A percentile compares a stretch with the other conserved stretches of the same genome.
Evolutionary conservation across 2,797 vertebrate species (phyloP).

Genomic region (Coreius guichenoti): DNA sequence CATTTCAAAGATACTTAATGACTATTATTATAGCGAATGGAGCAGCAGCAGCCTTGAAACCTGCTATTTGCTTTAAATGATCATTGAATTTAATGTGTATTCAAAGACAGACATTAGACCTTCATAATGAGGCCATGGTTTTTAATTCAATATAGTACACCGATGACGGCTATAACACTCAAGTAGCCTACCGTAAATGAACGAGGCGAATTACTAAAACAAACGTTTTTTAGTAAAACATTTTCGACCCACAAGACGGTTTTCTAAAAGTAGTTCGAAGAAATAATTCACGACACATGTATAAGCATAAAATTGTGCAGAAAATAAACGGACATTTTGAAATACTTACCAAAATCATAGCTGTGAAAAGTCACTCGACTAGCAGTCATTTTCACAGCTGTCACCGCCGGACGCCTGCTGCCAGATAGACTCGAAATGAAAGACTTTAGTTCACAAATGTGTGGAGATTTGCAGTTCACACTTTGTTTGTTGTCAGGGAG

Average conservation of each 20-base stretch:
- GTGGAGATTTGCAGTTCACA: slow-evolving; percentile 25
- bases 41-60: slow-evolving; percentile 14
- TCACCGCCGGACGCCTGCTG: slow-evolving; percentile 20
- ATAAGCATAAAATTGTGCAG: neutral
- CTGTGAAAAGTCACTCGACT: neutral
- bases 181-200: neutral
- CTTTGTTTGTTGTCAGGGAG: slow-evolving; percentile 11
- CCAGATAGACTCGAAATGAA: slow-evolving; percentile 10
- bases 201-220: neutral
- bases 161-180: neutral
- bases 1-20: neutral
- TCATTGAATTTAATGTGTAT: neutral
- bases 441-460: slow-evolving; percentile 9
- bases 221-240: too few species aligned
- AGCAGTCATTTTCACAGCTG: slow-evolving; percentile 37
- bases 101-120: neutral
- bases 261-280: too few species aligned
- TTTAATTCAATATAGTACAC: slow-evolving; percentile 10
- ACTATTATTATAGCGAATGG: slow-evolving; percentile 13
- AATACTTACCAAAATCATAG: neutral
- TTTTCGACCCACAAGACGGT: neutral
- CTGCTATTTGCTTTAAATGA: neutral
- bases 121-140: neutral
- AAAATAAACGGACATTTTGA: neutral
- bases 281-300: neutral